These are phyloP conservation scores for Apostichopus japonicus DNA, from an alignment of 35 echinoderm and acorn worm genomes.

Conservation along the genomic window DNA sequence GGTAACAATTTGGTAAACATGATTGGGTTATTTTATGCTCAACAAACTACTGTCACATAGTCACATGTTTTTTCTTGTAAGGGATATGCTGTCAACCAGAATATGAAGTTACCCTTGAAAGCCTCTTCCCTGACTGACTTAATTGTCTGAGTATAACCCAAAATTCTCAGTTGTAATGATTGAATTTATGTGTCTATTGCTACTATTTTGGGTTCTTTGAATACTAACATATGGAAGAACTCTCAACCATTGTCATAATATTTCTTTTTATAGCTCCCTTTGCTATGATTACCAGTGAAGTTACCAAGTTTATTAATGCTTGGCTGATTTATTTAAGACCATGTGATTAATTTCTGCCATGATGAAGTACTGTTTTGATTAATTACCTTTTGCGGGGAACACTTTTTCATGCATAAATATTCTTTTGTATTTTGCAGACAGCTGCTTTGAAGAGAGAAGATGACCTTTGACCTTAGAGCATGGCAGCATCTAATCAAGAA, in stretches of 20 bases:
- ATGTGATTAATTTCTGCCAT: slow-evolving; percentile 22
- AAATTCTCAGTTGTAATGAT: background rate
- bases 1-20: too few species aligned
- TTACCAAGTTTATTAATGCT: background rate
- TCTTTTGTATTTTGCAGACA: slow-evolving; percentile 33
- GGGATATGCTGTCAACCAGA: too few species aligned
- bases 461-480: slow-evolving; percentile 46
- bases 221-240: background rate
- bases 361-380: background rate
- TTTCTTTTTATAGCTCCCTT: background rate
- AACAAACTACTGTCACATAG: too few species aligned
- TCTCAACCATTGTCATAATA: slow-evolving; percentile 10
- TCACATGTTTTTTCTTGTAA: too few species aligned
- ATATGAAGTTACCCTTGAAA: too few species aligned
- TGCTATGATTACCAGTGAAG: background rate
- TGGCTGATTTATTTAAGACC: background rate
- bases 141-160: too few species aligned
- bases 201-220: background rate
- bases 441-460: slow-evolving; percentile 50
- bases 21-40: too few species aligned
- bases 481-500: slow-evolving; percentile 56
- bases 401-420: background rate
- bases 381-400: background rate
- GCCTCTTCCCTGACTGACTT: too few species aligned
- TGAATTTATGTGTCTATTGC: slow-evolving; percentile 14